Evolutionary conservation across 2,113 vertebrate species (phyloP).

Genomic region (Strigops habroptila): DNA sequence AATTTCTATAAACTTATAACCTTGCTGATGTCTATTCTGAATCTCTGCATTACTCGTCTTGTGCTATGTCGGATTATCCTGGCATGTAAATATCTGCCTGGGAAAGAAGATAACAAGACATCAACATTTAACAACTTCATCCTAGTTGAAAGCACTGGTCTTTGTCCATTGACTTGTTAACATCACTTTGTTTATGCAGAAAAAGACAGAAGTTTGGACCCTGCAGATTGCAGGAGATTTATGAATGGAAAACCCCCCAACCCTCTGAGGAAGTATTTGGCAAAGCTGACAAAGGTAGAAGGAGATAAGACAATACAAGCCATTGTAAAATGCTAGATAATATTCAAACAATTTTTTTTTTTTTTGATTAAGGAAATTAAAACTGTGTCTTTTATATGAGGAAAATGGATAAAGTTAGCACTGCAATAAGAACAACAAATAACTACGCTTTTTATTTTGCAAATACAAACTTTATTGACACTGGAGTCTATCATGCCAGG

Average conservation of each 20-base stretch:
- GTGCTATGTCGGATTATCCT: background rate
- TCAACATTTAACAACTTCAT: background rate
- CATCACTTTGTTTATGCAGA: slow-evolving; percentile 14
- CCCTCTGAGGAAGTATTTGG: background rate
- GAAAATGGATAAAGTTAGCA: background rate
- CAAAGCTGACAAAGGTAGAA: background rate
- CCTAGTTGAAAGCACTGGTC: background rate
- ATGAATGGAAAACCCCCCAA: background rate
- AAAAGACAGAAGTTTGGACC: slow-evolving; percentile 24
- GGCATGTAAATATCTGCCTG: background rate
- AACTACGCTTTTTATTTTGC: background rate
- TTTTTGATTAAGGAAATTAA: background rate
- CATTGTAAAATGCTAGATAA: background rate
- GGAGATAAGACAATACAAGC: background rate
- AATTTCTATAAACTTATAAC: background rate
- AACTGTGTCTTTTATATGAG: background rate
- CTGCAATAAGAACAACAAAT: background rate
- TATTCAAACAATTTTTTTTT: background rate
- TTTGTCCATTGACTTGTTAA: slow-evolving; percentile 28
- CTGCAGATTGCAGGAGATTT: background rate
- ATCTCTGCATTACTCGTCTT: background rate
- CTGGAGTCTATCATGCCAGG: background rate
- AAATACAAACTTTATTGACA: background rate
- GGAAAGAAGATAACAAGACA: background rate
- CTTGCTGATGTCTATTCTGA: background rate